Evolutionary conservation across 2,797 vertebrate species (phyloP), one percentile per base, ranked within the genome.

Genomic region (Lindbergichthys nudifrons): DNA sequence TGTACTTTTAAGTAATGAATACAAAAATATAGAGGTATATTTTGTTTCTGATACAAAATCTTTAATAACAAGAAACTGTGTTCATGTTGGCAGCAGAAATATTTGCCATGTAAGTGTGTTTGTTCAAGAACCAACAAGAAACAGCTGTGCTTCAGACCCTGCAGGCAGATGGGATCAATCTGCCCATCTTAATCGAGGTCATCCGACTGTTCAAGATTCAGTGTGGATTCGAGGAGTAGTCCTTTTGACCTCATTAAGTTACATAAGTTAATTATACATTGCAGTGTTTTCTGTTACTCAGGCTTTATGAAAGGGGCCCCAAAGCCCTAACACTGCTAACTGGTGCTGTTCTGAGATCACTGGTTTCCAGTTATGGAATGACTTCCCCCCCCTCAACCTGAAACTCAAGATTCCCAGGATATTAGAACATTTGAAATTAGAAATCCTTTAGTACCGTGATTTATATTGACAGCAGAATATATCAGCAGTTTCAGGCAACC

Each of bases 351-450:
- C 42, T 53, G 18, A 53, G 13, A 21, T 11, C 50, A 30, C 26
- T 41, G n/a, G 45, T 48, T 21, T 58, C 41, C 30, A 58, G 6
- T 41, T n/a, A 46, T 63, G 11, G 11, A 59, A n/a, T 23, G 3
- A 54, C 26, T 45, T 41, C n/a, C n/a, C n/a, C 10, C 7, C 0
- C 6, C 10, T 57, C 13, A 15, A 47, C 12, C 8, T 72, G 26
- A 68, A 61, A 65, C 19, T 73, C 32, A 8, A 47, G 4, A 56
- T 52, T 66, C 16, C 23, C 14, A 12, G 26, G 65, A 26, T 26
- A 57, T 21, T 4, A 42, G 16, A 5, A 26, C 26, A 26, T 26
- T 26, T 26, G 26, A 26, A 26, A 26, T 59, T 1, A 60, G 8
- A 36, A 56, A 21, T 58, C 16, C 0, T 70, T 47, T 21, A 8